Percentiles rank a stretch among this genome's conserved stretches.
These are phyloP conservation scores for Spisula solida DNA, from an alignment of 2,888 invertebrate genomes.

Conservation along the genomic window DNA sequence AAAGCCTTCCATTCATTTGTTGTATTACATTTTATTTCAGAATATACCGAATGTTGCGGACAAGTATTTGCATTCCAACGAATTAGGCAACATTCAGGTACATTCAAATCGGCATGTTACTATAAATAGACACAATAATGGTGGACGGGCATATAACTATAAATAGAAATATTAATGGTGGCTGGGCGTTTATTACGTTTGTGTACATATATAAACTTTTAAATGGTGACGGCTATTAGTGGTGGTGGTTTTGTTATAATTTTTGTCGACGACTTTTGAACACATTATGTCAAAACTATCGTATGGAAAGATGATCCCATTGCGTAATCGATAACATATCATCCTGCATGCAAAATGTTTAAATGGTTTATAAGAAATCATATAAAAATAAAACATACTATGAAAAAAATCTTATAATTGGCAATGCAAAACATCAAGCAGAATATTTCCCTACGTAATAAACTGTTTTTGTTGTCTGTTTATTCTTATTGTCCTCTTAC, in stretches of 20 bases:
- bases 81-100: conserved; percentile 57
- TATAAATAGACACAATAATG: conserved; percentile 16
- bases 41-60: conserved; percentile 56
- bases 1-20: not conserved
- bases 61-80: conserved; percentile 52
- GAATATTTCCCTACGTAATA: no score
- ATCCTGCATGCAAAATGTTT: no score
- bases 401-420: no score
- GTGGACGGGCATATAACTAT: not conserved
- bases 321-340: no score
- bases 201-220: not conserved
- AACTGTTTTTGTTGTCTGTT: not conserved
- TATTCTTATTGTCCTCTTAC: not conserved
- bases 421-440: no score
- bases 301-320: no score
- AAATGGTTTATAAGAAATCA: no score
- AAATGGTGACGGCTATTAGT: not conserved
- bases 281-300: no score
- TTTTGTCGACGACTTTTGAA: no score
- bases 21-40: conserved; percentile 51
- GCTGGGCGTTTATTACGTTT: no score
- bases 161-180: conserved; percentile 10
- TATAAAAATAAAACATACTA: no score
- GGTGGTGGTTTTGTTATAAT: not conserved
- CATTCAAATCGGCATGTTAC: conserved; percentile 1